phyloP scores from a whole-genome alignment of 2,113 vertebrate genomes.

The Pandion haliaetus region DNA sequence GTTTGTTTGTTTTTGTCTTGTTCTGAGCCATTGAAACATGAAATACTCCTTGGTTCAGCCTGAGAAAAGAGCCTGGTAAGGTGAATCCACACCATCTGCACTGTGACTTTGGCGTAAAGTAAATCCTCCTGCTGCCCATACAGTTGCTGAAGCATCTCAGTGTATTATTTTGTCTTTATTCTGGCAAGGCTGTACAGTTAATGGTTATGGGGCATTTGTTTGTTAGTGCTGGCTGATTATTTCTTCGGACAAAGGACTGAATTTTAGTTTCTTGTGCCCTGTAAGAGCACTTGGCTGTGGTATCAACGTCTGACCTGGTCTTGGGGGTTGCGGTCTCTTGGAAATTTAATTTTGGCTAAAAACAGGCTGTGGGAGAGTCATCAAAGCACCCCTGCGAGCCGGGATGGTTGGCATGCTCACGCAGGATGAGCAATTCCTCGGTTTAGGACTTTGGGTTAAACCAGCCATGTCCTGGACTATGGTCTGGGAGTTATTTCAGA shows the following conservation, averaged over 20 bases:
- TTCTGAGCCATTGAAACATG: neutral
- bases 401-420: accelerated
- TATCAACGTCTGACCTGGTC: neutral
- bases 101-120: neutral
- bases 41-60: neutral
- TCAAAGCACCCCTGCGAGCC: neutral
- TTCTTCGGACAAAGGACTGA: neutral
- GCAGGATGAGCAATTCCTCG: neutral
- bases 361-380: neutral
- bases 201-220: neutral
- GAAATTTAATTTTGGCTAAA: neutral
- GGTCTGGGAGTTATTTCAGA: neutral
- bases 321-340: neutral
- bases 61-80: neutral
- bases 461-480: neutral
- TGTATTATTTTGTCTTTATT: neutral
- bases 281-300: neutral
- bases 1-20: neutral
- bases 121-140: neutral
- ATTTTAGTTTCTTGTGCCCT: neutral
- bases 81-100: neutral
- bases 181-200: too few species aligned
- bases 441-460: neutral
- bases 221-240: neutral
- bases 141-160: neutral